Base-by-base conservation (phyloP, 1,140 invertebrate genomes). In the Gryon sp. region DNA sequence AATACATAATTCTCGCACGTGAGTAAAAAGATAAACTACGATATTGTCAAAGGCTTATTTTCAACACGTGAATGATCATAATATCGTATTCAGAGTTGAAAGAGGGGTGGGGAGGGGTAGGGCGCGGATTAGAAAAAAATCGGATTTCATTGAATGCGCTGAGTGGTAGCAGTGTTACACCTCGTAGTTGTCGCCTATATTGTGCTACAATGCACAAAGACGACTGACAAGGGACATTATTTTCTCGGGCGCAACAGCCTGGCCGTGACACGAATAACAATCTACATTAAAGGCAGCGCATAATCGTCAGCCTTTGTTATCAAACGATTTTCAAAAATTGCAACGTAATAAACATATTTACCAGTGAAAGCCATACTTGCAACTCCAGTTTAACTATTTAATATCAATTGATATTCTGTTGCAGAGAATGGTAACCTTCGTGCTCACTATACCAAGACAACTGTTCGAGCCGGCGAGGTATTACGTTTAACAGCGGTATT, bases 401-500 rank as follows among this genome's bases (percentile, higher is more conserved):
- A 24, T n/a, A n/a, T 24, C 22, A 24, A 1, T 12, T 50, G 43
- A 22, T 41, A 28, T 79, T 80, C 36, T 79, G 59, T 85, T 55
- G 12, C 63, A 88, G 87, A 88, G 52, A 87, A 87, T 34, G 87
- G 87, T 11, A 88, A 88, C 40, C 63, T 88, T 12, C 75, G 87
- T 16, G 86, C 86, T 0, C 89, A 90, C 19, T 90, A 89, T 41
- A 87, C 83, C 9, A 90, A 90, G 72, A 89, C 87, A 9, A 86
- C 81, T 4, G 84, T 90, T 1, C 78, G 83, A 22, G 85, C 87
- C 15, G 88, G 88, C 0, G 86, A 89, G 18, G 84, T 89, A 3
- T 75, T 90, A 19, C 86, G 88, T 15, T 70, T 90, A 2, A 83
- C 88, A 0, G 89, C 88, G 9, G 88, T 90, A 7, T 90, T 90